These are phyloP conservation scores for Spinus olivaceus DNA, from an alignment of 2,797 vertebrate genomes.

Conservation along the genomic window DNA sequence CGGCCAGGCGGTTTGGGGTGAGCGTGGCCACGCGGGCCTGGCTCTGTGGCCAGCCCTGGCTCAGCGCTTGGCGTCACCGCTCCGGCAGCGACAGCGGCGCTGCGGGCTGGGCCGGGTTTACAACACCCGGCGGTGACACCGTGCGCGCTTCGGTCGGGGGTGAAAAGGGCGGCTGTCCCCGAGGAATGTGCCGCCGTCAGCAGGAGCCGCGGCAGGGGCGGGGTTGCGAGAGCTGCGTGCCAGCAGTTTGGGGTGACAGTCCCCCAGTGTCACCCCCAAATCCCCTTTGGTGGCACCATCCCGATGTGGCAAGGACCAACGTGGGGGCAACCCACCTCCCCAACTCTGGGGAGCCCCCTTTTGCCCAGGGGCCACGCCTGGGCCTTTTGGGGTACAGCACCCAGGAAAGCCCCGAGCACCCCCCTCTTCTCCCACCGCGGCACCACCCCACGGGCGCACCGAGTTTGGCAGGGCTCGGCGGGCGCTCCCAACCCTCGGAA, in stretches of 20 bases:
- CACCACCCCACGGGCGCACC: not conserved
- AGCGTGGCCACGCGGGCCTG: not conserved
- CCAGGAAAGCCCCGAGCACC: not conserved
- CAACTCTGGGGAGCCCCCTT: not conserved
- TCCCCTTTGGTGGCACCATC: fast-evolving
- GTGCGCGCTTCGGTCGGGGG: not conserved
- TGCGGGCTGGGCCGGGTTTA: not conserved
- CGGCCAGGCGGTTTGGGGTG: not conserved
- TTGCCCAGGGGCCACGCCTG: not conserved
- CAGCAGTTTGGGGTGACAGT: not conserved
- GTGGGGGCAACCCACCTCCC: fast-evolving
- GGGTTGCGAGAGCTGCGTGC: not conserved
- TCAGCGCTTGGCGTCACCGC: not conserved
- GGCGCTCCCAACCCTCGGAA: slow-evolving; percentile 25
- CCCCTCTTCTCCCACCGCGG: not conserved
- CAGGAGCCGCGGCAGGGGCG: not conserved
- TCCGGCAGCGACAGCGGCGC: not conserved
- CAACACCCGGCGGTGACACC: not conserved
- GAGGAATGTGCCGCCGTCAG: slow-evolving; percentile 26
- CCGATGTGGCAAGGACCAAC: fast-evolving
- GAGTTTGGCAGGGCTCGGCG: not conserved
- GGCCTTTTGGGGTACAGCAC: not conserved
- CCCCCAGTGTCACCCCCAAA: fast-evolving
- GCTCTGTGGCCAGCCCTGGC: not conserved
- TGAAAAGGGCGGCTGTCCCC: not conserved